Percentiles rank a stretch among this genome's conserved stretches.
Evolutionary conservation across 1,140 invertebrate species (phyloP).

Genomic region (Drosophila ercepeae): DNA sequence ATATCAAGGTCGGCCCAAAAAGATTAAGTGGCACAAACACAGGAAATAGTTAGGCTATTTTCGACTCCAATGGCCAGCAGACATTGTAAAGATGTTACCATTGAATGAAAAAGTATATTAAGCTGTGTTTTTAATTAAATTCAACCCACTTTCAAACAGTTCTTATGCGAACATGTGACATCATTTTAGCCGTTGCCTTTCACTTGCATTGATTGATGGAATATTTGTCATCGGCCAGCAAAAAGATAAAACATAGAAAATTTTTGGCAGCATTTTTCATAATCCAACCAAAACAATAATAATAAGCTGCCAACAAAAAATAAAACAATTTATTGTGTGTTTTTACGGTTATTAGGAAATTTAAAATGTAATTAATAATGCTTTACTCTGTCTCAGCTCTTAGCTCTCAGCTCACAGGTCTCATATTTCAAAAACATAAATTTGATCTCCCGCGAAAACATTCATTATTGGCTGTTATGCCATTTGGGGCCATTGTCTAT

Average conservation of each 20-base stretch:
- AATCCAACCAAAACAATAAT: conserved; percentile 26
- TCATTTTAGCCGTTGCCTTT: conserved; percentile 63
- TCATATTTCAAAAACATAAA: conserved; percentile 66
- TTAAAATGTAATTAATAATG: conserved; percentile 78
- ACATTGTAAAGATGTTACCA: conserved; percentile 41
- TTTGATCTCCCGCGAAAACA: conserved; percentile 42
- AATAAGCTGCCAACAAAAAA: conserved; percentile 8
- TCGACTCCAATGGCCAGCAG: neutral
- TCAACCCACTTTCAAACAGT: conserved; percentile 38
- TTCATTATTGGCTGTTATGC: conserved; percentile 52
- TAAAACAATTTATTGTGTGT: conserved; percentile 57
- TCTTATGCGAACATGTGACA: conserved; percentile 57
- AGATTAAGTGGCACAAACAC: conserved; percentile 45
- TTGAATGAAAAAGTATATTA: neutral
- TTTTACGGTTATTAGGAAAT: conserved; percentile 76
- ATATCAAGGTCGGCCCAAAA: conserved; percentile 53
- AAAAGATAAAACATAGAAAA: conserved; percentile 33
- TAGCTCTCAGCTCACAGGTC: conserved; percentile 2
- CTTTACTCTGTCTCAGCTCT: conserved; percentile 40
- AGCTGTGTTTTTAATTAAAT: neutral
- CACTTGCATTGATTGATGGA: conserved; percentile 74
- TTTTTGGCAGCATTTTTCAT: conserved; percentile 31
- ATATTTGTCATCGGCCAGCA: conserved; percentile 60
- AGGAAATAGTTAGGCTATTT: conserved; percentile 38
- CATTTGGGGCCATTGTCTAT: conserved; percentile 46